Conservation (phyloP, 2,888 invertebrate genomes). For the Hydroisotoma schaefferi region DNA sequence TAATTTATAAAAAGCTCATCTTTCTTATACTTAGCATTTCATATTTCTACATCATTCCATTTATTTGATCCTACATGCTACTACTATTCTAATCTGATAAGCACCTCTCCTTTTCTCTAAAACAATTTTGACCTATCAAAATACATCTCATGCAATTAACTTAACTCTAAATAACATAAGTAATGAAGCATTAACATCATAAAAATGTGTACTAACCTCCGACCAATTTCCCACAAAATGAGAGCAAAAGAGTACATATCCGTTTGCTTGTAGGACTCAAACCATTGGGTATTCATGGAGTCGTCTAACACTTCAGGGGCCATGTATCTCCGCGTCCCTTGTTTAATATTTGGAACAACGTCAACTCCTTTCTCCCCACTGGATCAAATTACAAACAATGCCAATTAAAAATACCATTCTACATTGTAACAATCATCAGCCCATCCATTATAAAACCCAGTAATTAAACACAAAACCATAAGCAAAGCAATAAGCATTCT, state of each 20-base stretch:
- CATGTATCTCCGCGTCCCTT: slow-evolving; percentile 69
- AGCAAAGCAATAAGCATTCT: too few relatives aligned
- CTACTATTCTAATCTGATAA: too few relatives aligned
- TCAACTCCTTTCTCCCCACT: slow-evolving; percentile 47
- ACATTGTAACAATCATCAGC: too few relatives aligned
- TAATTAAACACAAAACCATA: too few relatives aligned
- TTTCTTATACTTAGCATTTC: too few relatives aligned
- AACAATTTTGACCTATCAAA: neutral
- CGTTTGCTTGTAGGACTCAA: slow-evolving; percentile 85
- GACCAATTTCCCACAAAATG: slow-evolving; percentile 81
- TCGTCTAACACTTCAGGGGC: slow-evolving; percentile 85
- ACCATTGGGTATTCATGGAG: slow-evolving; percentile 66
- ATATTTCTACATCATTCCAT: too few relatives aligned
- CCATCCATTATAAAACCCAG: too few relatives aligned
- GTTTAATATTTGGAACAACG: slow-evolving; percentile 41
- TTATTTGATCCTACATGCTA: too few relatives aligned
- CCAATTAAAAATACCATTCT: too few relatives aligned
- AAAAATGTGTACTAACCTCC: slow-evolving; percentile 60
- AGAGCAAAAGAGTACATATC: slow-evolving; percentile 85
- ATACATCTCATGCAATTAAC: neutral
- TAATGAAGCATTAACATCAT: neutral
- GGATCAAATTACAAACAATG: too few relatives aligned
- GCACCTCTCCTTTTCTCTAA: too few relatives aligned
- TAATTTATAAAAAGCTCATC: too few relatives aligned
- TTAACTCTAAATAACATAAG: neutral